Base-by-base conservation (phyloP, 2,113 vertebrate species). In the Psephotus haematonotus region DNA sequence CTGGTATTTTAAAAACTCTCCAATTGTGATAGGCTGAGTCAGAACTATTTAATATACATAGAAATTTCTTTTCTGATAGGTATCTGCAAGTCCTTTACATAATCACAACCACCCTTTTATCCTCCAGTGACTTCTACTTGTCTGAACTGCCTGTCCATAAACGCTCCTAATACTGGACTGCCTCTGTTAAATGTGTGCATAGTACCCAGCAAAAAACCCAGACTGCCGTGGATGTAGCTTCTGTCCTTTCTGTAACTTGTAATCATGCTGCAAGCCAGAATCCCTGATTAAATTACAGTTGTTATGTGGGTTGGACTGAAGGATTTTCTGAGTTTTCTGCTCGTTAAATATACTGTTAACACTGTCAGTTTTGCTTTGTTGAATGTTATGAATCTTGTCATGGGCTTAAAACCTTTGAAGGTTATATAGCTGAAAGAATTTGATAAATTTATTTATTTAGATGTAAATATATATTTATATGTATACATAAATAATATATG, bases 231-330 rank as follows among this genome's bases (percentile, higher is more conserved):
- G 59, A 77, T 29, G n/a, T 64, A 74, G 53, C 75, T 85, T 87
- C 70, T 94, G 33, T 84, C 88, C 75, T 67, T 91, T 94, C 75
- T 90, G 55, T 63, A 81, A 93, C 85, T 94, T 92, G 68, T 64
- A 95, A 93, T 92, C 53, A 70, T 46, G 33, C 8, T 55, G 57
- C n/a, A 88, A 70, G 68, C 46, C 82, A 95, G 71, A 90, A 91
- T 87, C 55, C n/a, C 82, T 80, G 64, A 86, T 88, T 82, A 72
- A 93, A 91, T 93, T 90, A 55, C 50, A 72, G 71, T 77, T 88
- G 67, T 87, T 86, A 43, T 86, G 68, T 67, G 81, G 84, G 14
- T 59, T 86, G 79, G 50, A 83, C 79, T 68, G 50, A 35, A 92
- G 31, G 37, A 8, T 82, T 86, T 92, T 86, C 75, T 74, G 84